phyloP scores from a whole-genome alignment of 2,797 vertebrate genomes.

The Zenarchopterus dispar region DNA sequence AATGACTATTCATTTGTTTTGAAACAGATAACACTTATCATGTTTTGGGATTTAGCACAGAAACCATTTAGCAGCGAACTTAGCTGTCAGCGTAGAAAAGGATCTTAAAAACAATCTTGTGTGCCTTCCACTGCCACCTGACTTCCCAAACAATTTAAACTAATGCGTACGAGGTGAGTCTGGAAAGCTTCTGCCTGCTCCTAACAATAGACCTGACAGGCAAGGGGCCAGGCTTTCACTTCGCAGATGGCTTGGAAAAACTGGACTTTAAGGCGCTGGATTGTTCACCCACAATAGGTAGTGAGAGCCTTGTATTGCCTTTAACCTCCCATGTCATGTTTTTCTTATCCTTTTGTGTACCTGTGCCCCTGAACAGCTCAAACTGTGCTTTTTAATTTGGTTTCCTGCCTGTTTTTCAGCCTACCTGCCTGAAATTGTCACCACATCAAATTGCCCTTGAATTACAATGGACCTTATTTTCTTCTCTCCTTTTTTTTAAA shows the following conservation, averaged over 20 bases:
- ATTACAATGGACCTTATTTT: slow-evolving; percentile 19
- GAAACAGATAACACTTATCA: too few species aligned
- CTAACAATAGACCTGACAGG: slow-evolving; percentile 73
- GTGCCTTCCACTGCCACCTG: slow-evolving; percentile 39
- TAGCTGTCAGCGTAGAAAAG: not conserved
- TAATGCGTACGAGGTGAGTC: slow-evolving; percentile 60
- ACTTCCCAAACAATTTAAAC: slow-evolving; percentile 56
- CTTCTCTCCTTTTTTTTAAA: not conserved
- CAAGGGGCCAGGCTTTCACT: slow-evolving; percentile 60
- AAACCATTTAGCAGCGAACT: not conserved
- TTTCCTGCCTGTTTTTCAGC: slow-evolving; percentile 31
- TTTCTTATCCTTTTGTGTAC: slow-evolving; percentile 43
- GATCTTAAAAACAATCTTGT: slow-evolving; percentile 2
- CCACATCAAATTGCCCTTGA: slow-evolving; percentile 31
- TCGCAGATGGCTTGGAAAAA: slow-evolving; percentile 40
- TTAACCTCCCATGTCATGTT: slow-evolving; percentile 62
- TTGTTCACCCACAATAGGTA: slow-evolving; percentile 62
- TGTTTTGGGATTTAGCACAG: too few species aligned
- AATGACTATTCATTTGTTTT: too few species aligned
- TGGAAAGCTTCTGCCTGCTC: slow-evolving; percentile 54
- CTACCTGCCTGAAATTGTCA: slow-evolving; percentile 54
- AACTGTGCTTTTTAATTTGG: slow-evolving; percentile 55
- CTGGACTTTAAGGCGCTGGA: slow-evolving; percentile 35
- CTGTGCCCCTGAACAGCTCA: slow-evolving; percentile 27
- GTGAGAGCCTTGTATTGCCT: slow-evolving; percentile 36